phyloP scores from a whole-genome alignment of 2,113 vertebrate genomes.

The Scomber japonicus region DNA sequence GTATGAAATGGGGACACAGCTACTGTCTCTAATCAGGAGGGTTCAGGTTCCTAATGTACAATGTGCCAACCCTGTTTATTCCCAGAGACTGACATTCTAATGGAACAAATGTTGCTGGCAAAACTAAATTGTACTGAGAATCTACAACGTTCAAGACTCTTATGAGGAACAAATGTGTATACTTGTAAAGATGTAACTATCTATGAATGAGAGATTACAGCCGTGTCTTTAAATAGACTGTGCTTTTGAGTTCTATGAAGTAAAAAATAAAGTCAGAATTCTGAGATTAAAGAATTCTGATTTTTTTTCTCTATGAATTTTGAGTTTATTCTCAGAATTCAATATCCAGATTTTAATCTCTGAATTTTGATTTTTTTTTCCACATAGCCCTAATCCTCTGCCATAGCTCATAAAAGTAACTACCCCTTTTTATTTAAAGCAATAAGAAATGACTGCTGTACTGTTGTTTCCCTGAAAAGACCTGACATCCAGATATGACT shows the following conservation, averaged over 20 bases:
- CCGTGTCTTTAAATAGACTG: not conserved
- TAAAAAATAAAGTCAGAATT: not conserved
- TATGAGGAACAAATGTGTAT: not conserved
- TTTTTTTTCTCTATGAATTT: not conserved
- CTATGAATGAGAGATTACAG: not conserved
- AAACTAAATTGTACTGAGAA: not conserved
- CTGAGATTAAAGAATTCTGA: not conserved
- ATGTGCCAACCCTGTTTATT: slow-evolving; percentile 42
- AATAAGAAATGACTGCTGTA: slow-evolving; percentile 8
- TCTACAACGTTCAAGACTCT: not conserved
- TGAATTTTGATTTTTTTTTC: not conserved
- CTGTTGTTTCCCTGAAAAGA: not conserved
- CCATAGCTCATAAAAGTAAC: too few relatives aligned
- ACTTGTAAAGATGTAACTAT: not conserved
- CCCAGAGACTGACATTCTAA: not conserved
- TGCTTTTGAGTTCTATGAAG: not conserved
- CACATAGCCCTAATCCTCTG: not conserved
- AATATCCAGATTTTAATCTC: not conserved
- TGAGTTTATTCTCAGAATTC: not conserved
- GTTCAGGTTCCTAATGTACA: not conserved
- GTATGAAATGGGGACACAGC: not conserved
- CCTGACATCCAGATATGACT: not conserved
- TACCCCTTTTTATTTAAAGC: not conserved
- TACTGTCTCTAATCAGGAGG: not conserved
- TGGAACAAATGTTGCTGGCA: not conserved